A percentile compares a stretch with the other conserved stretches of the same genome.
These are phyloP conservation scores for Odiellus spinosus DNA, from an alignment of 2,888 invertebrate species.

Conservation along the genomic window DNA sequence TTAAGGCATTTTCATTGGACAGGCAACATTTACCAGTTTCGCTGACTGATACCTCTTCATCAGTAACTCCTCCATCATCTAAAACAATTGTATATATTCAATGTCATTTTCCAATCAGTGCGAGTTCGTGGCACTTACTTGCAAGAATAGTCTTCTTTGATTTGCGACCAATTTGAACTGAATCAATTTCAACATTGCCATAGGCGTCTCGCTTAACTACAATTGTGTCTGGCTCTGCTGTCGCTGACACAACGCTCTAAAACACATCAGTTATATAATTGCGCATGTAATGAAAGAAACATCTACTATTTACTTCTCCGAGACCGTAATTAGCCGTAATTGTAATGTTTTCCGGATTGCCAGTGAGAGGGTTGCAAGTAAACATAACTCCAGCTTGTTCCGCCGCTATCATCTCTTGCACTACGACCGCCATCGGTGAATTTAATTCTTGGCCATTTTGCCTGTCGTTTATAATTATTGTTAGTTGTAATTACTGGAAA, in stretches of 20 bases:
- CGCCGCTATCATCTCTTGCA: slow-evolving; percentile 57
- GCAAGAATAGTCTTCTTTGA: no score
- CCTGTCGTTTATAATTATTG: no score
- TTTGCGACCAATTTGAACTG: slow-evolving; percentile 6
- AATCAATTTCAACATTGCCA: slow-evolving; percentile 2
- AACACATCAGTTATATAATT: no score
- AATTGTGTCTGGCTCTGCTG: slow-evolving; percentile 58
- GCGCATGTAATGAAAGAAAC: no score
- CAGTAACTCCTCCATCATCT: no score
- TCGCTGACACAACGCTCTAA: slow-evolving; percentile 53
- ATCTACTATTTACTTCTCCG: slow-evolving; percentile 37
- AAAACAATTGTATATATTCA: no score
- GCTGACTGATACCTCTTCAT: no score
- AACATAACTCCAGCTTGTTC: slow-evolving; percentile 57
- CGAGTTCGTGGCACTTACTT: no score
- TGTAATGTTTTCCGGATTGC: slow-evolving; percentile 47
- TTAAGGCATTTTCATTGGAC: no score
- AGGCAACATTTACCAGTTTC: no score
- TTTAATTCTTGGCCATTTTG: background rate
- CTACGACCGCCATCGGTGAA: slow-evolving; percentile 57
- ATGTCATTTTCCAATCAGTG: no score
- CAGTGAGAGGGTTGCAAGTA: slow-evolving; percentile 58
- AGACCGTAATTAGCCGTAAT: slow-evolving; percentile 66
- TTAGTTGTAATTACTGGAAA: no score
- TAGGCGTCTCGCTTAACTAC: slow-evolving; percentile 34